Base-by-base conservation (phyloP, 2,888 invertebrate species). In the Cremastinae sp. region DNA sequence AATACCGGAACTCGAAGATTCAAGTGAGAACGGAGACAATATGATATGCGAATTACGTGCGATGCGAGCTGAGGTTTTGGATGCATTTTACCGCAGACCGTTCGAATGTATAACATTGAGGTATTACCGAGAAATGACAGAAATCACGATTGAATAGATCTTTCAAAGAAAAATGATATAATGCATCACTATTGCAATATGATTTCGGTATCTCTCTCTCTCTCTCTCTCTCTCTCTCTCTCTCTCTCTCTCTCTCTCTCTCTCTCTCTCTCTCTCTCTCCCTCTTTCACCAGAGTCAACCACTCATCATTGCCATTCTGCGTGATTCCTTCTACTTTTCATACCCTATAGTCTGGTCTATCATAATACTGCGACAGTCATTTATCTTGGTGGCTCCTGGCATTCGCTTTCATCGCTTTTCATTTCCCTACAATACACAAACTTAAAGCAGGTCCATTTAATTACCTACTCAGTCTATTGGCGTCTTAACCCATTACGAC, bases 121-220 rank as follows among this genome's bases (percentile, higher is more conserved):
- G 12, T n/a, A n/a, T n/a, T 55, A 49, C 61, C 5, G 43, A 20
- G 8, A 47, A 12, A 71, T 20, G 70, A 62, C 18, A 62, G 61
- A n/a, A n/a, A n/a, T 43, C 35, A 45, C 62, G 41, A 12, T 56
- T 47, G 49, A 39, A 74, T 56, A 68, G 55, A 61, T 68, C 68
- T 68, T 74, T n/a, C n/a, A 47, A 62, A 68, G 62, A 47, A 68
- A 62, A 62, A 62, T 55, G 45, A 53, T 47, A 53, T 53, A 37
- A 47, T 45, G n/a, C n/a, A n/a, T 55, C 51, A 7, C 55, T 18
- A 37, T 43, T 14, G 62, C 43, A 45, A 35, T 14, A 43, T n/a
- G n/a, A n/a, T n/a, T n/a, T n/a, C 5, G 9, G 2, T 8, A 7
- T 9, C 37, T 37, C 18, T 35, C n/a, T 3, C 28, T 12, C 22